Conservation (phyloP, 2,888 invertebrate genomes). For the Emmelina monodactyla region DNA sequence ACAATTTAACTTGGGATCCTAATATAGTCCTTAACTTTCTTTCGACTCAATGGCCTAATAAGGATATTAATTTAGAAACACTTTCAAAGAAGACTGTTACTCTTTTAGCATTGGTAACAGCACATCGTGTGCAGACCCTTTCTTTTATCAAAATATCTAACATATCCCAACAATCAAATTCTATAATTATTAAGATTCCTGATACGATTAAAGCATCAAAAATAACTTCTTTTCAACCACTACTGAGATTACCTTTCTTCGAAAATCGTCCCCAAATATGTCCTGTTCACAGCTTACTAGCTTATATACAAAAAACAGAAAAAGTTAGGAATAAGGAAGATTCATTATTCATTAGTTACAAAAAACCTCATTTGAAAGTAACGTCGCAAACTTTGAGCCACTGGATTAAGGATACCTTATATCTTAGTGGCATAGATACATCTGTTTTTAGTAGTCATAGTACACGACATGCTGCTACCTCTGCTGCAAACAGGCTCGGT, state of each 20-base stretch:
- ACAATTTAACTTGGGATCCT: slow-evolving; percentile 22
- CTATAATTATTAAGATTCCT: slow-evolving; percentile 1
- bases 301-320: slow-evolving; percentile 1
- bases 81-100: slow-evolving; percentile 16
- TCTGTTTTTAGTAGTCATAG: slow-evolving; percentile 10
- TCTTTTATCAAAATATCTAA: slow-evolving; percentile 14
- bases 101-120: slow-evolving; percentile 15
- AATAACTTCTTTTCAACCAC: not conserved
- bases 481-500: slow-evolving; percentile 15
- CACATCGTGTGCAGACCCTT: slow-evolving; percentile 15
- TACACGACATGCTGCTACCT: slow-evolving; percentile 20
- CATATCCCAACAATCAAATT: slow-evolving; percentile 1
- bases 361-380: slow-evolving; percentile 2
- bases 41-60: not conserved
- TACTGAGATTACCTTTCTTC: not conserved
- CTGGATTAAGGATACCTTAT: slow-evolving; percentile 2
- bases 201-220: slow-evolving; percentile 4
- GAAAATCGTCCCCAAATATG: not conserved
- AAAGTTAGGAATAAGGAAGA: not conserved
- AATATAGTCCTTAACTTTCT: slow-evolving; percentile 11
- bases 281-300: not conserved
- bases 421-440: slow-evolving; percentile 12
- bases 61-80: not conserved
- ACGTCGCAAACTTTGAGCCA: slow-evolving; percentile 2
- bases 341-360: slow-evolving; percentile 1